Percentiles rank a stretch among this genome's conserved stretches.
Conservation (phyloP, 2,797 vertebrate species). For the Neoniphon sammara region DNA sequence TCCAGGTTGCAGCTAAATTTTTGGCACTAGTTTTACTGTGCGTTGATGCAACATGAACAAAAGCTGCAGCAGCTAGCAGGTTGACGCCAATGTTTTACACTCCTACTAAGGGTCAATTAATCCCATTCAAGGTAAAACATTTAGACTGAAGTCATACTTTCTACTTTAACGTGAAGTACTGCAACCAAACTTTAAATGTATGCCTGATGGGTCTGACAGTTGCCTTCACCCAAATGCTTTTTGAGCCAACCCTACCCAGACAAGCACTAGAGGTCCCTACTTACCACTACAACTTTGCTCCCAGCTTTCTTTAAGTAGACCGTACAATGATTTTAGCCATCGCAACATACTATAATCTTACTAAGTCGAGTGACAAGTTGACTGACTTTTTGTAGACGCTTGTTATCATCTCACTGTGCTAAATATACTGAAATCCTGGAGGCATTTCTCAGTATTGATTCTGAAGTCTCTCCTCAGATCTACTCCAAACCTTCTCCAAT, state of each 20-base stretch:
- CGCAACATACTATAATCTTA: not conserved
- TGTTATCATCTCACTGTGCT: not conserved
- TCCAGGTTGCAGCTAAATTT: not conserved
- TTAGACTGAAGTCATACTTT: slow-evolving; percentile 6
- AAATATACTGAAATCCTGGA: not conserved
- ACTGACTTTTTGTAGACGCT: not conserved
- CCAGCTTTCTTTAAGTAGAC: not conserved
- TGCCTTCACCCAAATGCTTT: not conserved
- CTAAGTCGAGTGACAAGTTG: not conserved
- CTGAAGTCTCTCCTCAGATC: not conserved
- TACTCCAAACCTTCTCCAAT: not conserved
- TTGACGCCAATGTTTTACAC: slow-evolving; percentile 13
- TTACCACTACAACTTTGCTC: not conserved
- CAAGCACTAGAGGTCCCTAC: not conserved
- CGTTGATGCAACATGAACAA: slow-evolving; percentile 8
- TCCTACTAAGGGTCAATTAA: not conserved
- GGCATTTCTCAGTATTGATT: slow-evolving; percentile 1
- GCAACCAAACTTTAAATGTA: no score
- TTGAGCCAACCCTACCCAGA: not conserved
- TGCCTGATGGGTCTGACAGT: no score
- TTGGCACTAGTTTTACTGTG: not conserved
- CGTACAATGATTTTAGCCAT: not conserved
- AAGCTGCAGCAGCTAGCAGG: slow-evolving; percentile 27
- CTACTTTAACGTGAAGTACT: slow-evolving; percentile 11
- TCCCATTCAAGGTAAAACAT: not conserved